phyloP scores from a whole-genome alignment of 2,797 vertebrate genomes.

The Pterois miles region DNA sequence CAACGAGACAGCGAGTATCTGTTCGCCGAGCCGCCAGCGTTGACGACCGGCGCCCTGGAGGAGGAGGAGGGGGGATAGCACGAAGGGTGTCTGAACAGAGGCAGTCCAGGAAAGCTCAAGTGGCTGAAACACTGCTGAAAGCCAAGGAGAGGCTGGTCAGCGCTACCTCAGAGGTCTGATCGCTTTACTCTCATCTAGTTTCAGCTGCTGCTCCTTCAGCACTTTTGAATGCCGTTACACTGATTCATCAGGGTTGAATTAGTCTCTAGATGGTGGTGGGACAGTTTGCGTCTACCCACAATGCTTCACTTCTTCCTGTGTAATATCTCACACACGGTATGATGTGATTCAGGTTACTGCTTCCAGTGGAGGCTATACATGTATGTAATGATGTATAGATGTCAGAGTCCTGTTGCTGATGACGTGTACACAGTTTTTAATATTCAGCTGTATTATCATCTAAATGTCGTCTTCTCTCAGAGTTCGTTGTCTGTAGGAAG shows the following conservation, averaged over 20 bases:
- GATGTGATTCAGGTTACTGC: too few species aligned
- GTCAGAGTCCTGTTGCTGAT: too few species aligned
- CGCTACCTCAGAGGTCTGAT: slow-evolving; percentile 88
- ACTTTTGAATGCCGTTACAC: too few species aligned
- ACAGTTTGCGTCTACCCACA: too few species aligned
- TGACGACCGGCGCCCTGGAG: slow-evolving; percentile 73
- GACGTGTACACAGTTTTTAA: neutral
- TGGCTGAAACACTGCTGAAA: slow-evolving; percentile 83
- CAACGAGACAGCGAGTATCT: slow-evolving; percentile 76
- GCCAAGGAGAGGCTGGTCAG: slow-evolving; percentile 89
- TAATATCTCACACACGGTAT: too few species aligned
- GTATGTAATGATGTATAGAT: too few species aligned
- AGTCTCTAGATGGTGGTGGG: too few species aligned
- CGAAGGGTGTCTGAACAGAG: slow-evolving; percentile 79
- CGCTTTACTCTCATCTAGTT: neutral
- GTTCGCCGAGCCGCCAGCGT: slow-evolving; percentile 79
- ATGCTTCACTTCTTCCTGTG: too few species aligned
- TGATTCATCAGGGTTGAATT: too few species aligned
- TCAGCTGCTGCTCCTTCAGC: too few species aligned
- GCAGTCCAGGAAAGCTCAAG: slow-evolving; percentile 81
- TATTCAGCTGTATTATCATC: neutral
- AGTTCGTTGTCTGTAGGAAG: slow-evolving; percentile 92
- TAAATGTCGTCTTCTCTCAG: slow-evolving; percentile 64
- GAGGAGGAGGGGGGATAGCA: slow-evolving; percentile 20
- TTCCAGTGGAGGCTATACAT: too few species aligned